Conservation (phyloP, 2,113 vertebrate species). For the Solea senegalensis region DNA sequence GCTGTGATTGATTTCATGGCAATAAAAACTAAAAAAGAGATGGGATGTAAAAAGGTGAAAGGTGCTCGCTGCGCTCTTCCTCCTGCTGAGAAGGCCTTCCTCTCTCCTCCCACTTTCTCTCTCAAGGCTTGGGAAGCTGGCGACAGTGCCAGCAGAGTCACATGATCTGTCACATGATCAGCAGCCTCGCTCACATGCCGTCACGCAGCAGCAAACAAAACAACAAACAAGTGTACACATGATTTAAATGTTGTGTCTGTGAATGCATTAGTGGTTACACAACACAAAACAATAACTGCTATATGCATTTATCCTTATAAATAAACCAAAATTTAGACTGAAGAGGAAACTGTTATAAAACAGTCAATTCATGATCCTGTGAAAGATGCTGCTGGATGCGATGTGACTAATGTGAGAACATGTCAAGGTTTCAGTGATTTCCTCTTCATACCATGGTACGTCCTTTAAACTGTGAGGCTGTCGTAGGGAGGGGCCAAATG, state of each 20-base stretch:
- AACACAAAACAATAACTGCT: constrained; percentile 47
- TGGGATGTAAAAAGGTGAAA: background rate
- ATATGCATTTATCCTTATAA: constrained; percentile 37
- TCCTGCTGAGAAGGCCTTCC: background rate
- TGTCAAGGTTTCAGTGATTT: background rate
- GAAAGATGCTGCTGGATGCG: background rate
- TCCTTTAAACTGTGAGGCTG: constrained; percentile 62
- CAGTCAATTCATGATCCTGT: background rate
- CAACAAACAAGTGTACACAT: background rate
- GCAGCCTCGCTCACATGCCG: constrained; percentile 19
- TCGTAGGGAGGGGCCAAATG: constrained; percentile 34
- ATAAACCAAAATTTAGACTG: constrained; percentile 38
- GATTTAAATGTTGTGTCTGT: background rate
- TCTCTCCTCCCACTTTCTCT: background rate
- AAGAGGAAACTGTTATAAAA: constrained; percentile 15
- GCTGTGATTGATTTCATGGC: constrained; percentile 8
- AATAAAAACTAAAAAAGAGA: background rate
- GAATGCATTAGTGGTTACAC: constrained; percentile 25
- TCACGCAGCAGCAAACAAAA: constrained; percentile 22
- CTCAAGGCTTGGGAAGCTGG: constrained; percentile 19
- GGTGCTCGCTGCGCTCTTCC: background rate
- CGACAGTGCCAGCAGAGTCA: constrained; percentile 38
- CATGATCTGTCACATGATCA: constrained; percentile 29
- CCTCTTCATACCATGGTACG: background rate
- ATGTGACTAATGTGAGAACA: background rate